Conservation (phyloP, 1,140 invertebrate genomes). For the Cotesia vestalis region DNA sequence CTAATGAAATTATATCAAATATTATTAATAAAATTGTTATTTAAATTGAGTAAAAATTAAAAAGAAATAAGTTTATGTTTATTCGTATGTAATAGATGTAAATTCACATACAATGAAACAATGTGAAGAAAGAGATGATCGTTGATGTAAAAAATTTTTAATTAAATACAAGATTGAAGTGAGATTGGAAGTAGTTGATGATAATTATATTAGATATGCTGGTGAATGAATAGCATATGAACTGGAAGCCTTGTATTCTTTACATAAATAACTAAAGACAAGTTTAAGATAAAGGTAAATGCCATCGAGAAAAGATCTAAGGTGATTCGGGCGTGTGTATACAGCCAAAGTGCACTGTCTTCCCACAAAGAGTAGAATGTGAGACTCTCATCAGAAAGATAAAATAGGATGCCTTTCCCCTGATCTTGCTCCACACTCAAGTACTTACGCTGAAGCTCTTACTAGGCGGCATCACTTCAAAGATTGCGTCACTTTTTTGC, state of each 20-base stretch:
- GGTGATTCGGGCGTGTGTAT: slow-evolving; percentile 23
- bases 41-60: too few relatives aligned
- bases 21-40: too few relatives aligned
- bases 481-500: not conserved
- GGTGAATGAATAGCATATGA: not conserved
- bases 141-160: too few relatives aligned
- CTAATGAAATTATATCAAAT: too few relatives aligned
- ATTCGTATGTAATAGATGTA: too few relatives aligned
- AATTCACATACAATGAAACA: too few relatives aligned
- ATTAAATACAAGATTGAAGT: too few relatives aligned
- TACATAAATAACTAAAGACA: not conserved
- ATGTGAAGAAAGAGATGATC: too few relatives aligned
- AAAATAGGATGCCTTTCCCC: slow-evolving; percentile 3
- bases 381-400: slow-evolving; percentile 16
- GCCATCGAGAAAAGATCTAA: slow-evolving; percentile 22
- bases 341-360: slow-evolving; percentile 36
- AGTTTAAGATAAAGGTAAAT: slow-evolving; percentile 9
- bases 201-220: too few relatives aligned
- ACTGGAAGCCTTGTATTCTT: not conserved
- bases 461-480: not conserved
- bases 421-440: slow-evolving; percentile 15
- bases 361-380: slow-evolving; percentile 30
- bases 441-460: not conserved
- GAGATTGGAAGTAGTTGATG: too few relatives aligned
- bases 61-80: too few relatives aligned